phyloP scores from a whole-genome alignment of 2,113 vertebrate genomes.

The Brevimyrus niger region DNA sequence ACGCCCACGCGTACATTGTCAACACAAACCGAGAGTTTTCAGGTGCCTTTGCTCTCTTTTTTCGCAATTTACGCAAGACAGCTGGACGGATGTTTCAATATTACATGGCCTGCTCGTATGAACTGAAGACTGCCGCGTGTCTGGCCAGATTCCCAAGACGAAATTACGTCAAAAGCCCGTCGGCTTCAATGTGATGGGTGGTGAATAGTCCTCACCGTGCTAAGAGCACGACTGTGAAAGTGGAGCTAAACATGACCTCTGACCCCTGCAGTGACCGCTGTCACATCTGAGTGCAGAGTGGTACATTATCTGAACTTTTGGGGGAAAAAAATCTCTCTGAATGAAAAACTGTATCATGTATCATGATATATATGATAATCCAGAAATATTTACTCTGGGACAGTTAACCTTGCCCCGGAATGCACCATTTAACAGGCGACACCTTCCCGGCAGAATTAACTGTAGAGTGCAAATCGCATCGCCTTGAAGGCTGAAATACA shows the following conservation, averaged over 20 bases:
- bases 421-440: neutral
- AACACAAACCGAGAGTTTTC: neutral
- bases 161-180: neutral
- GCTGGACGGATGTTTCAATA: slow-evolving; percentile 32
- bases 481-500: neutral
- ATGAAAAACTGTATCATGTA: neutral
- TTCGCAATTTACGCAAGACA: slow-evolving; percentile 23
- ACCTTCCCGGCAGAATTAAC: neutral
- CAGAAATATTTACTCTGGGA: neutral
- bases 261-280: neutral
- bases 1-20: neutral
- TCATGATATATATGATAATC: neutral
- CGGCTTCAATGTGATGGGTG: neutral
- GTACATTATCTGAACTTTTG: neutral
- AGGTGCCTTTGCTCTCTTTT: neutral
- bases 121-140: slow-evolving; percentile 26
- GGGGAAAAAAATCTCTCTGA: neutral
- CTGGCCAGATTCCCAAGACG: slow-evolving; percentile 14
- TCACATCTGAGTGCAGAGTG: neutral
- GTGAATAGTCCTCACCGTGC: neutral
- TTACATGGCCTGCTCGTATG: slow-evolving; percentile 29
- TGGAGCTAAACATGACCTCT: neutral
- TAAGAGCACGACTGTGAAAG: neutral
- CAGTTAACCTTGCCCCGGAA: neutral
- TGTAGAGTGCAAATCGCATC: neutral